A percentile compares a stretch with the other conserved stretches of the same genome.
These are phyloP conservation scores for Hirundichthys speculiger DNA, from an alignment of 2,113 vertebrate genomes.

Conservation along the genomic window DNA sequence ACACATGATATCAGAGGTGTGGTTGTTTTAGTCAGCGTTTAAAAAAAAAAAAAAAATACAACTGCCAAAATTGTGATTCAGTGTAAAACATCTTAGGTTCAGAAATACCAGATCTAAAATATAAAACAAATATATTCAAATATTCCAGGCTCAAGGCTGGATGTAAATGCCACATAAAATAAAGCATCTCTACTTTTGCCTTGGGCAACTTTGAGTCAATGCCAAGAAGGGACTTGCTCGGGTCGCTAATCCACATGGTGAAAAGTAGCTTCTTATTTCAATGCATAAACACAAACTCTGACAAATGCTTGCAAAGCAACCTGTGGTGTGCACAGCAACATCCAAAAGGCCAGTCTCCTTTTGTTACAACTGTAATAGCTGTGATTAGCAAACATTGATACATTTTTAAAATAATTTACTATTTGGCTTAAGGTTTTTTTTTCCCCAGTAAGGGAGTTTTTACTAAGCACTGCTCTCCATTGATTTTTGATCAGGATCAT, in stretches of 20 bases:
- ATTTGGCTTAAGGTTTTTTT: too few species aligned
- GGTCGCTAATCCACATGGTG: constrained; percentile 20
- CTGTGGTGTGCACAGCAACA: not conserved
- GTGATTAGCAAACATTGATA: not conserved
- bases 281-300: not conserved
- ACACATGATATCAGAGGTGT: too few species aligned
- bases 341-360: not conserved
- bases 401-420: too few species aligned
- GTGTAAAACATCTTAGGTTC: too few species aligned
- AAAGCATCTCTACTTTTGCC: not conserved
- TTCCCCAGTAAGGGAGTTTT: too few species aligned
- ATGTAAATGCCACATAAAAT: not conserved
- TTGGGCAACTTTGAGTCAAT: not conserved
- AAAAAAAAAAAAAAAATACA: too few species aligned
- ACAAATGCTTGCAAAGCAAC: constrained; percentile 9
- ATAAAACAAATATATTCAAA: constrained; percentile 20
- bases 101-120: constrained; percentile 4
- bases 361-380: not conserved
- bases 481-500: too few species aligned
- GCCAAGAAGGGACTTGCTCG: constrained; percentile 9
- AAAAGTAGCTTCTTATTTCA: not conserved
- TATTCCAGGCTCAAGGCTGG: not conserved
- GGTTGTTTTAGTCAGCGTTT: too few species aligned
- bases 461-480: too few species aligned
- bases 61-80: too few species aligned